These are phyloP conservation scores for Congeria kusceri DNA, from an alignment of 2,888 invertebrate species.

Conservation along the genomic window DNA sequence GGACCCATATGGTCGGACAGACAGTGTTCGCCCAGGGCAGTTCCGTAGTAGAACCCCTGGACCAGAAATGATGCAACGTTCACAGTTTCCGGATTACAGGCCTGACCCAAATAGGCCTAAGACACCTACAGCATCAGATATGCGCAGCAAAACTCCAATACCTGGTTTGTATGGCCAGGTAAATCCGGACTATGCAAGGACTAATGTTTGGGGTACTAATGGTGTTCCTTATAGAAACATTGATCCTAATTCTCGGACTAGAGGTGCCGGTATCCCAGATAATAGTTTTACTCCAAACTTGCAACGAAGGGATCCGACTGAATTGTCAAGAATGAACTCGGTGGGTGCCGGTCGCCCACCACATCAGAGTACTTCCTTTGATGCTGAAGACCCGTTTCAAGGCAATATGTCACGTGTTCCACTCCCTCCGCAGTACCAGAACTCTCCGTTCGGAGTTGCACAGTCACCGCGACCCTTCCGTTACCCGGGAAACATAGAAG, in stretches of 20 bases:
- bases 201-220: conserved; percentile 57
- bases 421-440: conserved; percentile 69
- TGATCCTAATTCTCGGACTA: conserved; percentile 61
- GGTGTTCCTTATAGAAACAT: conserved; percentile 61
- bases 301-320: conserved; percentile 61
- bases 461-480: conserved; percentile 69
- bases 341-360: conserved; percentile 75
- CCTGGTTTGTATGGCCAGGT: conserved; percentile 68
- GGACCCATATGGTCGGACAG: conserved; percentile 64
- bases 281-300: conserved; percentile 61
- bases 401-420: conserved; percentile 80
- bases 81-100: conserved; percentile 75
- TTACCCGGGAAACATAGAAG: conserved; percentile 69
- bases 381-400: conserved; percentile 87
- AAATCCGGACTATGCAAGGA: conserved; percentile 66
- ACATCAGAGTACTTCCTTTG: conserved; percentile 88
- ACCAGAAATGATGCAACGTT: conserved; percentile 83
- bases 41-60: conserved; percentile 85
- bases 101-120: conserved; percentile 79
- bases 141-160: conserved; percentile 84
- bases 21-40: conserved; percentile 75
- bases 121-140: conserved; percentile 81
- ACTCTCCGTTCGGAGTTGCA: conserved; percentile 61
- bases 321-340: conserved; percentile 63
- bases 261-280: conserved; percentile 67